Evolutionary conservation across 2,113 vertebrate species (phyloP).

Genomic region (Ceratotherium simum): DNA sequence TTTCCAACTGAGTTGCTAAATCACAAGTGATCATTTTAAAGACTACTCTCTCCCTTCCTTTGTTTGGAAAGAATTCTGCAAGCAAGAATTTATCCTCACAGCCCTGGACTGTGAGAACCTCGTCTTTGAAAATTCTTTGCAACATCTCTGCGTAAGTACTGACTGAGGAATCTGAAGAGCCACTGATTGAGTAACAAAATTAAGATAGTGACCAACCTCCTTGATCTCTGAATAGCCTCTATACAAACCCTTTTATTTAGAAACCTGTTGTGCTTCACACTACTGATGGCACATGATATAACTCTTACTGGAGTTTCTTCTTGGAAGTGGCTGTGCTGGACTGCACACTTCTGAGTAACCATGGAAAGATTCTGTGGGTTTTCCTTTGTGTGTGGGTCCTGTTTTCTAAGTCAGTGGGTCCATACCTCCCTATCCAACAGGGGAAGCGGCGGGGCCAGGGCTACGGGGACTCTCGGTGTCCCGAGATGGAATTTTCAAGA

Average conservation of each 20-base stretch:
- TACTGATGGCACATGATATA: not conserved
- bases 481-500: conserved; percentile 24
- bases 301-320: not conserved
- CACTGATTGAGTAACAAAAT: not conserved
- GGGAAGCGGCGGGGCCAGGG: not conserved
- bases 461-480: not conserved
- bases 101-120: not conserved
- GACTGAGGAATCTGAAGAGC: not conserved
- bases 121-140: not conserved
- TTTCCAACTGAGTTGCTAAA: conserved; percentile 1
- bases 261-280: not conserved
- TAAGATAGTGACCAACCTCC: not conserved
- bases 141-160: not conserved
- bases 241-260: not conserved
- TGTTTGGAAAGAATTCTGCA: conserved; percentile 16
- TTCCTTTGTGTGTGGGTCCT: not conserved
- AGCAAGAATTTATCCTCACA: not conserved
- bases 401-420: not conserved
- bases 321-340: not conserved
- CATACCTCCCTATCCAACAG: not conserved
- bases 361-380: not conserved
- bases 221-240: not conserved
- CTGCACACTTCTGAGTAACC: not conserved
- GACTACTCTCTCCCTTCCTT: not conserved
- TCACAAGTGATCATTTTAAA: conserved; percentile 30